These are phyloP conservation scores for Drosophila kepulauana DNA, from an alignment of 1,140 invertebrate species.

Conservation along the genomic window DNA sequence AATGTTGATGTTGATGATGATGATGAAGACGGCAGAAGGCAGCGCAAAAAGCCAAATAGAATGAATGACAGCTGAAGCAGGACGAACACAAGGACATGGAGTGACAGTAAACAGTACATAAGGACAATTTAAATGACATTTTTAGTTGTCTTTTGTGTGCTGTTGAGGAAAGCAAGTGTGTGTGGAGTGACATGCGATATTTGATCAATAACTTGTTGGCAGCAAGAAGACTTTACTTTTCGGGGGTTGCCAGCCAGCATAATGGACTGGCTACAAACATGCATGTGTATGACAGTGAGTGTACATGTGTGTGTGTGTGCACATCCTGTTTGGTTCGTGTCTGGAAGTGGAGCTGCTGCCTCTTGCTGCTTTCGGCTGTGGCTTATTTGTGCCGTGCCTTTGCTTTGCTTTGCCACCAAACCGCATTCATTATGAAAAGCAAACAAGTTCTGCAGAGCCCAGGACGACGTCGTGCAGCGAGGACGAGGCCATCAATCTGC, in stretches of 20 bases:
- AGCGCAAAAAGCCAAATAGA: neutral
- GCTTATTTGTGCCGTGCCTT: conserved; percentile 49
- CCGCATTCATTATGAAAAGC: conserved; percentile 82
- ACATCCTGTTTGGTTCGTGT: conserved; percentile 64
- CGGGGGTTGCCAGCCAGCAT: conserved; percentile 34
- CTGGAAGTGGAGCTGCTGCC: neutral
- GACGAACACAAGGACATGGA: conserved; percentile 1
- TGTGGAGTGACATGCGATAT: conserved; percentile 73
- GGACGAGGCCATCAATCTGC: conserved; percentile 66
- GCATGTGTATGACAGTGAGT: conserved; percentile 22
- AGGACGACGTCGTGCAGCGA: neutral
- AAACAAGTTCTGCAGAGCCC: conserved; percentile 56
- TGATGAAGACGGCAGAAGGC: neutral
- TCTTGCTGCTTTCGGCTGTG: conserved; percentile 27
- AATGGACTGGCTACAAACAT: conserved; percentile 42
- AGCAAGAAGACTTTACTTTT: conserved; percentile 3
- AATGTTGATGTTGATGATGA: conserved; percentile 12
- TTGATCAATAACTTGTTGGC: conserved; percentile 73
- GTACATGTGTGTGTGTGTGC: conserved; percentile 29
- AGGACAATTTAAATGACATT: conserved; percentile 80
- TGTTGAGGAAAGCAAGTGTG: too few species aligned
- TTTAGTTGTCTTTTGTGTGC: conserved; percentile 74
- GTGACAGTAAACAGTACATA: conserved; percentile 74
- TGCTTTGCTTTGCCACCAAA: conserved; percentile 63
- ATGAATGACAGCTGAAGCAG: conserved; percentile 14